Evolutionary conservation across 2,888 invertebrate genomes (phyloP).

Genomic region (Oxytorus armatus): DNA sequence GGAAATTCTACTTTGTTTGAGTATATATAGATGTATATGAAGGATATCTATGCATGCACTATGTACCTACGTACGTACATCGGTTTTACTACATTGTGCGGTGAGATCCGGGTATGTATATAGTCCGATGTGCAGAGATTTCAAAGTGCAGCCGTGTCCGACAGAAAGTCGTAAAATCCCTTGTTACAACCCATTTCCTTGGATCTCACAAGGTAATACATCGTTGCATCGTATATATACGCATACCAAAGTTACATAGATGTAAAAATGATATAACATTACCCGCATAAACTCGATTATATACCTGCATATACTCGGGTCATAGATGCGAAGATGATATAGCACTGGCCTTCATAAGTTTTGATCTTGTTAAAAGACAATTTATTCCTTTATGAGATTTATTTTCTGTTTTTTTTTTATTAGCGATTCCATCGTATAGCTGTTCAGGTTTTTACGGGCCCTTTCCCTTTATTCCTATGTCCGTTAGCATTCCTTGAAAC

Average conservation of each 20-base stretch:
- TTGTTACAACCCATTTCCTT: background rate
- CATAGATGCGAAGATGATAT: too few species aligned
- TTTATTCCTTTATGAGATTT: too few species aligned
- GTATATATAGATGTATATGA: background rate
- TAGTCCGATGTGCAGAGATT: conserved; percentile 31
- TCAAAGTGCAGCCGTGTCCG: conserved; percentile 40
- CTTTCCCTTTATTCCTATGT: too few species aligned
- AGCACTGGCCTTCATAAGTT: too few species aligned
- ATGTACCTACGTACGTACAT: background rate
- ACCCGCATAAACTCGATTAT: too few species aligned
- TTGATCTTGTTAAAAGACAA: too few species aligned
- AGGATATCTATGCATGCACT: conserved; percentile 24
- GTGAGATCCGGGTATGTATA: conserved; percentile 5
- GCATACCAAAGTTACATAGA: background rate
- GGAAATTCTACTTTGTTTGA: conserved; percentile 9
- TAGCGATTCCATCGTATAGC: too few species aligned
- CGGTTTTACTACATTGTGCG: conserved; percentile 22
- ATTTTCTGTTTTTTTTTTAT: too few species aligned
- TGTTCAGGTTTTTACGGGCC: too few species aligned
- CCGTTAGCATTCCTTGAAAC: too few species aligned
- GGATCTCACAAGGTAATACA: background rate
- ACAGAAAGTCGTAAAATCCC: conserved; percentile 45
- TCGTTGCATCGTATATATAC: background rate
- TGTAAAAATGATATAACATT: background rate
- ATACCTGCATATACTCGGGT: too few species aligned